Conservation (phyloP, 2,113 vertebrate species). For the Cynoglossus semilaevis region DNA sequence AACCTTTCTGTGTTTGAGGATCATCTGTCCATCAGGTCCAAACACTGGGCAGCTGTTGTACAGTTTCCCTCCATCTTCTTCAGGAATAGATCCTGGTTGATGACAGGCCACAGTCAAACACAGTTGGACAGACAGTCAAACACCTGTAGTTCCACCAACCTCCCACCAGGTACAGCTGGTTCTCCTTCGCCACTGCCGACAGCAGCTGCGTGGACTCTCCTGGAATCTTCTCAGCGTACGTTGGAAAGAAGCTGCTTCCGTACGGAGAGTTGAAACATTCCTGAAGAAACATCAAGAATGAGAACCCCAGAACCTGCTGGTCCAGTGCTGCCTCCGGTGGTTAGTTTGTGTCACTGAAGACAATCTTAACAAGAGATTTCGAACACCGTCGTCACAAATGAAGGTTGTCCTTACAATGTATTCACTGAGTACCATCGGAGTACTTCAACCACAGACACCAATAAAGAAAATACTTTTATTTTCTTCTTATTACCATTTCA, state of each 20-base stretch:
- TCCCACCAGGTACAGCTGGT: constrained; percentile 87
- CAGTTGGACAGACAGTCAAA: neutral
- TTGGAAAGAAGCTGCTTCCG: constrained; percentile 85
- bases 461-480: no score
- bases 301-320: no score
- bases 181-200: constrained; percentile 87
- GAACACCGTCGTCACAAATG: no score
- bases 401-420: no score
- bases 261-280: constrained; percentile 98
- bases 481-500: no score
- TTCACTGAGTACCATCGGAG: no score
- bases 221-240: constrained; percentile 92
- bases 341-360: no score
- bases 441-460: no score
- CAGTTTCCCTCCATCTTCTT: constrained; percentile 87
- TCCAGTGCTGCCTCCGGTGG: no score
- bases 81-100: constrained; percentile 91
- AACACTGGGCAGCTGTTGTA: constrained; percentile 93
- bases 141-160: constrained; percentile 68
- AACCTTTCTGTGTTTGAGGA: constrained; percentile 94
- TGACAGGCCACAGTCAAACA: neutral
- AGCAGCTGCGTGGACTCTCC: constrained; percentile 87
- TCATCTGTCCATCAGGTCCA: constrained; percentile 85
- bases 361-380: no score
- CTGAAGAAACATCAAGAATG: constrained; percentile 55